Conservation (phyloP, 2,888 invertebrate species). For the Halictus ligatus region DNA sequence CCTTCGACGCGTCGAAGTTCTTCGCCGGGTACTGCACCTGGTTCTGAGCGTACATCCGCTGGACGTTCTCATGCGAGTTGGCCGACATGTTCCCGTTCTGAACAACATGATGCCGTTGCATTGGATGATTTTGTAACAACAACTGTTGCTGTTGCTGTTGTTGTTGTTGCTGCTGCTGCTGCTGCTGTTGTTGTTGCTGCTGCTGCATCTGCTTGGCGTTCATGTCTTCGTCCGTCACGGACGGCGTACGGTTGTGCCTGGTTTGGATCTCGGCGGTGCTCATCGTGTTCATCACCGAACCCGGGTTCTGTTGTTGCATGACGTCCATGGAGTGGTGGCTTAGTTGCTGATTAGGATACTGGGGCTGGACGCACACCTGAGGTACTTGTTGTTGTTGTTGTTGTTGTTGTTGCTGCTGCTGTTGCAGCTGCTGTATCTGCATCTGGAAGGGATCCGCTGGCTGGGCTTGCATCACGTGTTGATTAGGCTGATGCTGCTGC, state of each 20-base stretch:
- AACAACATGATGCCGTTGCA: slow-evolving; percentile 79
- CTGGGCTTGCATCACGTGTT: slow-evolving; percentile 74
- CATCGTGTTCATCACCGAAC: slow-evolving; percentile 74
- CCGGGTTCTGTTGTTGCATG: slow-evolving; percentile 79
- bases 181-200: slow-evolving; percentile 74
- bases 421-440: slow-evolving; percentile 82
- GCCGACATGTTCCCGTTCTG: slow-evolving; percentile 74
- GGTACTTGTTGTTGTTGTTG: slow-evolving; percentile 68
- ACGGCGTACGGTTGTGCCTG: slow-evolving; percentile 74
- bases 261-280: slow-evolving; percentile 74
- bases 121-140: slow-evolving; percentile 77
- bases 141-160: slow-evolving; percentile 72
- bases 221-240: slow-evolving; percentile 74
- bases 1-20: slow-evolving; percentile 83
- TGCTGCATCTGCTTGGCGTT: slow-evolving; percentile 78
- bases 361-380: slow-evolving; percentile 81
- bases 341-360: slow-evolving; percentile 81
- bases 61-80: slow-evolving; percentile 75
- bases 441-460: slow-evolving; percentile 74
- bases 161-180: slow-evolving; percentile 76
- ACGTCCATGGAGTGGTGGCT: slow-evolving; percentile 81
- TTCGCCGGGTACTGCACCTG: slow-evolving; percentile 78
- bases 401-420: slow-evolving; percentile 61
- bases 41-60: slow-evolving; percentile 77
- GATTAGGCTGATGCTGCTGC: slow-evolving; percentile 74